A percentile compares a stretch with the other conserved stretches of the same genome.
phyloP scores from a whole-genome alignment of 2,797 vertebrate genomes.

The Columba guinea region DNA sequence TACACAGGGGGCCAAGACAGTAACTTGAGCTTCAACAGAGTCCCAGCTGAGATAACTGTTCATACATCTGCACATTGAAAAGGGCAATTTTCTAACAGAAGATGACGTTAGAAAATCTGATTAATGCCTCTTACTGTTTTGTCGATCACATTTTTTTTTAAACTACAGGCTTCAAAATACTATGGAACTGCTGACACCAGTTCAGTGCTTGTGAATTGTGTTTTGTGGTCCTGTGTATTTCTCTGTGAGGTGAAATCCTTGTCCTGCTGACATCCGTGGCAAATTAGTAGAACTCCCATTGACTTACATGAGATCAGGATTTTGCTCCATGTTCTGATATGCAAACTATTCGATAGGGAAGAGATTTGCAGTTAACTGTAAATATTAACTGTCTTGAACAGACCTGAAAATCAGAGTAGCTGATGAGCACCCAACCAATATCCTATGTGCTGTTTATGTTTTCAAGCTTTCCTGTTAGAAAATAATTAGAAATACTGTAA shows the following conservation, averaged over 20 bases:
- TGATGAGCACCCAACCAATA: not conserved
- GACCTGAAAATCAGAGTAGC: not conserved
- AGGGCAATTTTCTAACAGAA: not conserved
- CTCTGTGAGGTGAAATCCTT: not conserved
- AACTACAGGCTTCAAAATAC: not conserved
- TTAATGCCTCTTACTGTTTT: not conserved
- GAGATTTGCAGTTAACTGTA: not conserved
- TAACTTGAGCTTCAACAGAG: not conserved
- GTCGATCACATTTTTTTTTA: not conserved
- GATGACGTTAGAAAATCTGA: not conserved
- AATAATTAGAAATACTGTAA: not conserved
- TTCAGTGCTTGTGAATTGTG: not conserved
- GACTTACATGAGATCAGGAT: not conserved
- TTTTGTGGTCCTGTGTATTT: not conserved
- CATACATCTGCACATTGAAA: not conserved
- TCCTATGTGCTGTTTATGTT: not conserved
- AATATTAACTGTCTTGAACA: not conserved
- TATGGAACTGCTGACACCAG: not conserved
- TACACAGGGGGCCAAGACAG: not conserved
- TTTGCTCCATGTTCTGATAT: not conserved
- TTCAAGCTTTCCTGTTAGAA: not conserved
- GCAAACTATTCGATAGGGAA: not conserved
- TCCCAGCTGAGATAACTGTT: not conserved
- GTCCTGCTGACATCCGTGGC: not conserved
- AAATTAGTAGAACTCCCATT: not conserved